Evolutionary conservation across 2,113 vertebrate species (phyloP).

Genomic region (Cricetomys ansorgei): DNA sequence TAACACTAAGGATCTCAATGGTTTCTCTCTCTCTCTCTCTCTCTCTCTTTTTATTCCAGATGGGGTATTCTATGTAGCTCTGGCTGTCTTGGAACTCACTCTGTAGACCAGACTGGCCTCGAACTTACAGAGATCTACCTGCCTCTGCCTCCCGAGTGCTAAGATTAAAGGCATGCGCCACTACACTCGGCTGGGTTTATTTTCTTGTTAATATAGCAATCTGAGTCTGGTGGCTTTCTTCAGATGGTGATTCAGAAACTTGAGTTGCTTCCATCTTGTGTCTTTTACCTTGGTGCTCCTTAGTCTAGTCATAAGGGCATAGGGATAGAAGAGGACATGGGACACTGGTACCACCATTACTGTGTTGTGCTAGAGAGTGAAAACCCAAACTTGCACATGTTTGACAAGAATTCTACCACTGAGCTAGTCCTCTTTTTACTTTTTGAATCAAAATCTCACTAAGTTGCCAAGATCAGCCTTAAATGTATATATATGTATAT

Average conservation of each 20-base stretch:
- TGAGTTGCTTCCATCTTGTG: not conserved
- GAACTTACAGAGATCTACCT: no score
- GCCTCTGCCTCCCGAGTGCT: no score
- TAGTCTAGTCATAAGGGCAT: not conserved
- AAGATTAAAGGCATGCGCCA: no score
- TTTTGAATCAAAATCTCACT: not conserved
- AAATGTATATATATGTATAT: not conserved
- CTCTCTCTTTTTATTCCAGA: no score
- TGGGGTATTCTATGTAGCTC: no score
- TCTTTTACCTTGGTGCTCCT: not conserved
- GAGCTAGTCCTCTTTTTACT: not conserved
- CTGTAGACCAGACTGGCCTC: no score
- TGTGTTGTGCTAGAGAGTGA: not conserved
- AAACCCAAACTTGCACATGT: not conserved
- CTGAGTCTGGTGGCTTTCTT: not conserved
- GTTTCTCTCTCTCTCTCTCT: no score
- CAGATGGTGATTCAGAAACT: not conserved
- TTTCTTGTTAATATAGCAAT: conserved; percentile 23
- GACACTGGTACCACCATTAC: not conserved
- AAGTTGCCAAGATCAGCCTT: not conserved
- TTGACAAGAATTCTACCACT: not conserved
- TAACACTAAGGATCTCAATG: not conserved
- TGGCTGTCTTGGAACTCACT: no score
- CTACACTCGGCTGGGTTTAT: no score
- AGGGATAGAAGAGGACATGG: not conserved